These are phyloP conservation scores for Machaerirhynchus nigripectus DNA, from an alignment of 2,113 vertebrate genomes.

Conservation along the genomic window DNA sequence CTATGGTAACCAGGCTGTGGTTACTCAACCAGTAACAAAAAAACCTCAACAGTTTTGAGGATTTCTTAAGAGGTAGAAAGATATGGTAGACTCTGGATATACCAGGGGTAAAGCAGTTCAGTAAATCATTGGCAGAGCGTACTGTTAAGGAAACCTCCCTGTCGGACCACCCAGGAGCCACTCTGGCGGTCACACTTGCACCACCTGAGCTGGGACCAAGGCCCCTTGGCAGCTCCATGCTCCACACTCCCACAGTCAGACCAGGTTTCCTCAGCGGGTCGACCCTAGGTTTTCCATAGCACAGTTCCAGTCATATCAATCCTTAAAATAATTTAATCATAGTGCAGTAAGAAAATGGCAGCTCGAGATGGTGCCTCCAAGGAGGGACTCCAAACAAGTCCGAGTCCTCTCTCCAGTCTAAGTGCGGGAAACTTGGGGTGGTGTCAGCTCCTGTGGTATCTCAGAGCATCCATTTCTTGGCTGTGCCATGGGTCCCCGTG, in stretches of 20 bases:
- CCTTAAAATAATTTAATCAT: neutral
- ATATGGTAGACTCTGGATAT: neutral
- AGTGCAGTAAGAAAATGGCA: neutral
- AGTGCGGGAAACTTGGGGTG: neutral
- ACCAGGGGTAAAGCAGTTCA: neutral
- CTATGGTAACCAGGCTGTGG: neutral
- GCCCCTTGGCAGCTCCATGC: neutral
- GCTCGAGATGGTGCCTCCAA: neutral
- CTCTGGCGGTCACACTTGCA: neutral
- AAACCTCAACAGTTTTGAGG: neutral
- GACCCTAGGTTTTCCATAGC: neutral
- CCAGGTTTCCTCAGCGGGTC: rapidly evolving
- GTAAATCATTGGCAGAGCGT: neutral
- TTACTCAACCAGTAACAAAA: neutral
- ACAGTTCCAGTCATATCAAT: neutral
- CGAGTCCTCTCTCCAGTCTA: neutral
- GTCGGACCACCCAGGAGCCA: neutral
- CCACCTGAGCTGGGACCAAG: neutral
- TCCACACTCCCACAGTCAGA: neutral
- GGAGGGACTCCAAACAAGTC: neutral
- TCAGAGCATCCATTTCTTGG: neutral
- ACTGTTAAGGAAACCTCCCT: neutral
- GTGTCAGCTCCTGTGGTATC: rapidly evolving
- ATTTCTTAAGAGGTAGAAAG: neutral
- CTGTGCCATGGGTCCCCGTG: neutral